Conservation (phyloP, 2,797 vertebrate species). For the Lepidocolaptes lacrymiger region DNA sequence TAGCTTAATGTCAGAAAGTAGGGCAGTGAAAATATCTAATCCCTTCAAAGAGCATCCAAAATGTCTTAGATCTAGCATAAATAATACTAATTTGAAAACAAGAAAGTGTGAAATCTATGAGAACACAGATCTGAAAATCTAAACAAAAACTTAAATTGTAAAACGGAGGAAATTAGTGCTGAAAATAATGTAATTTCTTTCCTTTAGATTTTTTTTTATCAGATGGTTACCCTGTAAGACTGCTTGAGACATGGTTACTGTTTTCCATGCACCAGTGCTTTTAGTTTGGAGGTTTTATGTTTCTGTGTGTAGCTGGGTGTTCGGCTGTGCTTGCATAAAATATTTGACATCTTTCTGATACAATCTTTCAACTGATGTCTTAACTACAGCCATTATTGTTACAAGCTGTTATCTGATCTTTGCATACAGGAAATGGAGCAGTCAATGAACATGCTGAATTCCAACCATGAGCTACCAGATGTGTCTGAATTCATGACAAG, state of each 20-base stretch:
- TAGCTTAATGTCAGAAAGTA: background rate
- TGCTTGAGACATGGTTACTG: constrained; percentile 56
- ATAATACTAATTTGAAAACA: background rate
- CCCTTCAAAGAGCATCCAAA: background rate
- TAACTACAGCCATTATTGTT: background rate
- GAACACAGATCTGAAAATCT: background rate
- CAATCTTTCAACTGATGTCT: background rate
- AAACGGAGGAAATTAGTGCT: background rate
- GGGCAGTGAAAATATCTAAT: background rate
- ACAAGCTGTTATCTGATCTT: background rate
- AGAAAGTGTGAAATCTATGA: background rate
- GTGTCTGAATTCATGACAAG: constrained; percentile 99
- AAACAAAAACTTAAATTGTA: background rate
- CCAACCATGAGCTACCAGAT: constrained; percentile 97
- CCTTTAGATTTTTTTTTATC: background rate
- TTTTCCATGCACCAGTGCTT: background rate
- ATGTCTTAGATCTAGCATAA: background rate
- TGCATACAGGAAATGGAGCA: constrained; percentile 95
- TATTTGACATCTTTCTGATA: background rate
- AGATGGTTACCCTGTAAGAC: background rate
- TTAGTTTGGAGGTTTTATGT: constrained; percentile 3
- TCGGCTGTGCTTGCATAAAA: constrained; percentile 44
- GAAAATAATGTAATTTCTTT: background rate
- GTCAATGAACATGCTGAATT: constrained; percentile 99
- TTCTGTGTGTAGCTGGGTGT: constrained; percentile 8